These are phyloP conservation scores for Eueremaeus valkanovi DNA, from an alignment of 2,888 invertebrate species.

Conservation along the genomic window DNA sequence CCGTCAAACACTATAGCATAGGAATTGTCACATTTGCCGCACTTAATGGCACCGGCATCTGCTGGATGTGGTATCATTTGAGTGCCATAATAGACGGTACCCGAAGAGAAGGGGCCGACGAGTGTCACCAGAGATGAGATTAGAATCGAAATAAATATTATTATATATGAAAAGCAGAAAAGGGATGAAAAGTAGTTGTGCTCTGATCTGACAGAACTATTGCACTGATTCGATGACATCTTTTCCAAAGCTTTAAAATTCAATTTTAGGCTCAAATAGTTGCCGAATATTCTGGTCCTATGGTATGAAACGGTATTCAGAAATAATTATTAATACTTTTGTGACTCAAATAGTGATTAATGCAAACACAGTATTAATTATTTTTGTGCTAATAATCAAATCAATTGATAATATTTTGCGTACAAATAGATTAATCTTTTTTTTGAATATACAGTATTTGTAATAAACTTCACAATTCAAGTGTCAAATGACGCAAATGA, in stretches of 20 bases:
- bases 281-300: background rate
- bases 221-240: background rate
- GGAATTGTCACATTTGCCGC: background rate
- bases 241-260: background rate
- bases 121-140: slow-evolving; percentile 1
- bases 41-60: background rate
- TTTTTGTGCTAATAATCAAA: no score
- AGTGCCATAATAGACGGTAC: background rate
- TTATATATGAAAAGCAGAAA: background rate
- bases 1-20: slow-evolving; percentile 90
- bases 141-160: slow-evolving; percentile 3
- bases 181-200: background rate
- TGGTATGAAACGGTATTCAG: background rate
- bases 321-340: background rate
- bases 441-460: no score
- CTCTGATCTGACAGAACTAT: no score
- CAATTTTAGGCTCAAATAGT: background rate
- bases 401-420: no score
- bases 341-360: background rate
- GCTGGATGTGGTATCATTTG: slow-evolving; percentile 15
- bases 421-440: no score
- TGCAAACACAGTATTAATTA: no score
- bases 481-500: no score
- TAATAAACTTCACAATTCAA: no score
- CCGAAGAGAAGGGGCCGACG: slow-evolving; percentile 7